These are phyloP conservation scores for Polyommatus iphigenia DNA, from an alignment of 2,888 invertebrate genomes.

Conservation along the genomic window DNA sequence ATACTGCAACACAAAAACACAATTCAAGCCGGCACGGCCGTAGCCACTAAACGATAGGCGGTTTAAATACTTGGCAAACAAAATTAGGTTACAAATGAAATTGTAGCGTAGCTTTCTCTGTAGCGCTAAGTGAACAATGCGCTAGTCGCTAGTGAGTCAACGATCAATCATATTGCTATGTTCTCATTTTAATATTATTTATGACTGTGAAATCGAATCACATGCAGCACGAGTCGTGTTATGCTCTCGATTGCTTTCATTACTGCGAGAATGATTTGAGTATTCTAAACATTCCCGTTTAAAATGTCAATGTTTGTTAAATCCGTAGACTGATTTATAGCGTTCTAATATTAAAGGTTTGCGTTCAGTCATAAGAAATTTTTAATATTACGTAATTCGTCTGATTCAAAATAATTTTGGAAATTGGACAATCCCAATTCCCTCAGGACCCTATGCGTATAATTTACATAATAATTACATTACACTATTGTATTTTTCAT, in stretches of 20 bases:
- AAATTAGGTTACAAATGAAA: constrained; percentile 34
- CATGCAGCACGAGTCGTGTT: constrained; percentile 20
- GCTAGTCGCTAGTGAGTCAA: constrained; percentile 25
- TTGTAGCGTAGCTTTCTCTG: constrained; percentile 31
- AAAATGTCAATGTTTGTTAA: not conserved
- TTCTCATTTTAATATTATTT: constrained; percentile 31
- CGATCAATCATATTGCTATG: constrained; percentile 25
- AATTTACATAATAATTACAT: constrained; percentile 7
- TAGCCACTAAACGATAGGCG: constrained; percentile 27
- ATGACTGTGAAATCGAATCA: constrained; percentile 28
- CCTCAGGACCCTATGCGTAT: not conserved
- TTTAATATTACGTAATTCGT: not conserved
- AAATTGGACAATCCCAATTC: not conserved
- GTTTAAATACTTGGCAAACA: constrained; percentile 31
- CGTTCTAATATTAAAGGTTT: not conserved
- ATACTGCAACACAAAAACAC: constrained; percentile 24
- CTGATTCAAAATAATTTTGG: not conserved
- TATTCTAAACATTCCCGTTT: not conserved
- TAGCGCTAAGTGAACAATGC: constrained; percentile 27
- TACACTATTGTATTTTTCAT: not conserved
- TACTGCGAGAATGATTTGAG: not conserved
- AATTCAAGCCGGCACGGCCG: constrained; percentile 21
- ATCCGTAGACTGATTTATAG: not conserved
- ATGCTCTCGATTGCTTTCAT: constrained; percentile 20
- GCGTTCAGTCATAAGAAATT: not conserved